These are phyloP conservation scores for Ylistrum balloti DNA, from an alignment of 1,140 invertebrate genomes.

Conservation along the genomic window DNA sequence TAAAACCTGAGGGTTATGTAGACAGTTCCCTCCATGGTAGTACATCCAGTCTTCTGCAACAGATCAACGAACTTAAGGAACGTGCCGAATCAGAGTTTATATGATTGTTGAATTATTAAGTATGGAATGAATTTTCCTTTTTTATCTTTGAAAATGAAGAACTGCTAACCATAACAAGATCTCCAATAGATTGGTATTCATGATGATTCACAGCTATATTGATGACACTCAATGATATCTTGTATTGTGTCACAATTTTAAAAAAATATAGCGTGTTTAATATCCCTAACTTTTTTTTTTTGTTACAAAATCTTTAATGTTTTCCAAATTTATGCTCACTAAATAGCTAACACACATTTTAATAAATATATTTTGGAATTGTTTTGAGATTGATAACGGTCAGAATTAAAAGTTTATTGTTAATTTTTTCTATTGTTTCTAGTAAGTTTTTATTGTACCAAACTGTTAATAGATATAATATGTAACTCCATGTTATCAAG, in stretches of 20 bases:
- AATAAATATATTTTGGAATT: neutral
- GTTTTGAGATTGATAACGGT: neutral
- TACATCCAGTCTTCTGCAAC: conserved; percentile 72
- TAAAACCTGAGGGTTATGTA: conserved; percentile 52
- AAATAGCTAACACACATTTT: neutral
- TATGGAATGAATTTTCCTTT: neutral
- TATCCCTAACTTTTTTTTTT: neutral
- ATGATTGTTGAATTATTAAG: neutral
- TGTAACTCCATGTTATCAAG: neutral
- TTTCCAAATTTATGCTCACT: neutral
- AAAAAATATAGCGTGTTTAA: neutral
- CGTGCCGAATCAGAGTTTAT: conserved; percentile 68
- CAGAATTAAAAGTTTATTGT: neutral
- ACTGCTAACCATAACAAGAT: too few relatives aligned
- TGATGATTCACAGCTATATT: neutral
- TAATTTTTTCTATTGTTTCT: neutral
- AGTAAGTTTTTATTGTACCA: too few relatives aligned
- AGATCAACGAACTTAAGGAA: conserved; percentile 69
- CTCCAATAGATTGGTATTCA: neutral
- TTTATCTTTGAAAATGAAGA: too few relatives aligned
- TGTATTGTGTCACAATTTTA: neutral
- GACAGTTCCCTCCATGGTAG: conserved; percentile 62
- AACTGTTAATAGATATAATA: too few relatives aligned
- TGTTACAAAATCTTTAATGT: neutral
- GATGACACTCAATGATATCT: neutral